Evolutionary conservation across 37 sponge, comb jelly and placozoan species (phyloP), one percentile per base, ranked within the genome.

Genomic region (Aplysina aerophoba): DNA sequence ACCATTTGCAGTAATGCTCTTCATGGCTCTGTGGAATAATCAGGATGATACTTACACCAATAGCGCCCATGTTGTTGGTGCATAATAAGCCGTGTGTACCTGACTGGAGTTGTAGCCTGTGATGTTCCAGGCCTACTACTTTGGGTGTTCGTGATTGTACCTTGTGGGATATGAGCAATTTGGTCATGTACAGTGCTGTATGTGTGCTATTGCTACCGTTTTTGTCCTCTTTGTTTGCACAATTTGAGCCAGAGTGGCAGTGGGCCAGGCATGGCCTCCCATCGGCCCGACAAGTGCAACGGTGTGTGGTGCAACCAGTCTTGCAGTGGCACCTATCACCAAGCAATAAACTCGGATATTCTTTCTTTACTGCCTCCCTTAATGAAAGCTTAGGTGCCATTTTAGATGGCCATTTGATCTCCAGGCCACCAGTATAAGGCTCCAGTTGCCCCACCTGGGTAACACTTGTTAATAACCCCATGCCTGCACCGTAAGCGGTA

Each of bases 381-480:
- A 58, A 19, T 58, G 59, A 58, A 20, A 58, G 59, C 59, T 58
- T 15, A 58, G 59, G 59, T 58, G 19, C 59, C 59, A 20, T 19
- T 20, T 19, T 15, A 20, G 59, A 58, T 58, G 59, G 59, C 17
- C 59, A 58, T 20, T 19, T 58, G 59, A 58, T 58, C 59, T 20
- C 59, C 19, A 58, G 59, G 19, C 59, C 59, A 58, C 59, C 59
- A 58, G 59, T 15, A 58, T 58, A 58, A 19, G 59, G 59, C 59
- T 58, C 59, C 59, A 58, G 59, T 58, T 20, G 59, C n/a, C 17
- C 59, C 59, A 58, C 59, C 59, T 58, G 59, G 59, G 59, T 58
- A 58, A 58, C 59, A 58, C 19, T 58, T 58, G 19, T 58, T 58
- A 19, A 58, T 58, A 15, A 58, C 59, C 59, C 59, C 59, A 58